phyloP scores from a whole-genome alignment of 2,888 invertebrate genomes.

The Spilosoma lubricipeda region DNA sequence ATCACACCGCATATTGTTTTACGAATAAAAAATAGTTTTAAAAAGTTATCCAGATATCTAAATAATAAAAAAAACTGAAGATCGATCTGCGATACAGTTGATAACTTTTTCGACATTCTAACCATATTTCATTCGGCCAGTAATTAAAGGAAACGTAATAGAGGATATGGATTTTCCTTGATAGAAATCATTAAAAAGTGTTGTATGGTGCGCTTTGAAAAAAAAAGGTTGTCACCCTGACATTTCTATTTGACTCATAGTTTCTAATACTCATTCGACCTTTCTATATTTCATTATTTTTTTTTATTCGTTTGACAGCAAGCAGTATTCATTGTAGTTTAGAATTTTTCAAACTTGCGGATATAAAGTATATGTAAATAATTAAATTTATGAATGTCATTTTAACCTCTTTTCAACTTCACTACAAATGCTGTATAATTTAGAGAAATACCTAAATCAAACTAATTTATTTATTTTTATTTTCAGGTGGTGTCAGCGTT shows the following conservation, averaged over 20 bases:
- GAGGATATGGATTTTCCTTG: not conserved
- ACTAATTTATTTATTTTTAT: not conserved
- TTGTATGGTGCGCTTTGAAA: too few relatives aligned
- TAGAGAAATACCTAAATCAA: not conserved
- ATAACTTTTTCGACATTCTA: not conserved
- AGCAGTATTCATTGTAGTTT: not conserved
- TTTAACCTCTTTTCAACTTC: not conserved
- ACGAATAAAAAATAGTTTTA: too few relatives aligned
- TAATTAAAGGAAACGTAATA: not conserved
- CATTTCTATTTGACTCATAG: too few relatives aligned
- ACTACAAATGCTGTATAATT: not conserved
- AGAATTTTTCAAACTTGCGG: not conserved
- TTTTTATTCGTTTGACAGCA: not conserved
- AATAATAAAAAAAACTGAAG: too few relatives aligned
- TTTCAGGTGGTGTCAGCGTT: constrained; percentile 69
- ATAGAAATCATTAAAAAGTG: too few relatives aligned
- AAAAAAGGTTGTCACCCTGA: too few relatives aligned
- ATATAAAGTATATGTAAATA: too few relatives aligned
- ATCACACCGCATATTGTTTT: too few relatives aligned
- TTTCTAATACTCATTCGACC: too few relatives aligned
- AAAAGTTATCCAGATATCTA: too few relatives aligned
- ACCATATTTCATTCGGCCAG: too few relatives aligned
- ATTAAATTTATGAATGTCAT: too few relatives aligned
- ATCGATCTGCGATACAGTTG: not conserved
- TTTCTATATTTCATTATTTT: not conserved